A percentile compares a stretch with the other conserved stretches of the same genome.
These are phyloP conservation scores for Neodiprion fabricii DNA, from an alignment of 1,140 invertebrate genomes.

Conservation along the genomic window DNA sequence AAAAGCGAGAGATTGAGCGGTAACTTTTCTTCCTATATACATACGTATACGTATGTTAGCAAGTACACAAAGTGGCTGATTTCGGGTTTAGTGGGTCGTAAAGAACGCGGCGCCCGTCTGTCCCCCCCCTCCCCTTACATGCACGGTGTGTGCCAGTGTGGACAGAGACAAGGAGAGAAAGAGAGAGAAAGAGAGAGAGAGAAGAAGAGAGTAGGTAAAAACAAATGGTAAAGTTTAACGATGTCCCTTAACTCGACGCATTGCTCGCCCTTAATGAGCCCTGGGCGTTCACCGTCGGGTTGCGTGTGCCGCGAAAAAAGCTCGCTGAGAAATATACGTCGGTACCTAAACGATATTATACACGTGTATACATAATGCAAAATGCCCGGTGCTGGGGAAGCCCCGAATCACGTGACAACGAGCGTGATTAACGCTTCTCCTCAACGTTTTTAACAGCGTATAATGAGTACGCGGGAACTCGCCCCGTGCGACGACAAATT, in stretches of 20 bases:
- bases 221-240: constrained; percentile 2
- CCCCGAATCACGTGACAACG: not conserved
- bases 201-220: not conserved
- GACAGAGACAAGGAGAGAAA: too few species aligned
- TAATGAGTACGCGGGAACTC: too few species aligned
- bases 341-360: not conserved
- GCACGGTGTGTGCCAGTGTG: too few species aligned
- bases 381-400: not conserved
- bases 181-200: too few species aligned
- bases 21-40: not conserved
- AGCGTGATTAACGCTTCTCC: not conserved
- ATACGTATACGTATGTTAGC: not conserved
- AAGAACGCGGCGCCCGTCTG: not conserved
- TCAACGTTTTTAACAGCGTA: not conserved
- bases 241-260: not conserved
- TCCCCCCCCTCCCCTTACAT: not conserved
- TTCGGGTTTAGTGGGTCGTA: constrained; percentile 1
- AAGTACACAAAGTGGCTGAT: constrained; percentile 5
- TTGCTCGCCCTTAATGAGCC: not conserved
- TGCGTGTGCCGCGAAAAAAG: not conserved
- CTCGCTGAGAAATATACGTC: not conserved
- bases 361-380: too few species aligned
- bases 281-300: not conserved
- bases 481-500: too few species aligned
- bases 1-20: not conserved